These are phyloP conservation scores for Musca vetustissima DNA, from an alignment of 1,140 invertebrate species.

Conservation along the genomic window DNA sequence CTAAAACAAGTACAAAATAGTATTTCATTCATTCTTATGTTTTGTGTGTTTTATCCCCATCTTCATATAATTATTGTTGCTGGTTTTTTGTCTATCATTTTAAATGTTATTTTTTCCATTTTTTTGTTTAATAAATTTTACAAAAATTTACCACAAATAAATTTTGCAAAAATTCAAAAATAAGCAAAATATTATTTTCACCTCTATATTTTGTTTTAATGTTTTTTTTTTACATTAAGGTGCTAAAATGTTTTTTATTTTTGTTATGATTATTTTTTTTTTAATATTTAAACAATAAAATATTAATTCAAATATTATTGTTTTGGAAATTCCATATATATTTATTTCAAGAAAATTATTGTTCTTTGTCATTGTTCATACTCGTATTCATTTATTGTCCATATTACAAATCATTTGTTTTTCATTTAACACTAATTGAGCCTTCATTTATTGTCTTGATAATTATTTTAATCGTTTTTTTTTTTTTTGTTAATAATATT, in stretches of 20 bases:
- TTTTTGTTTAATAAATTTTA: slow-evolving; percentile 11
- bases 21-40: background rate
- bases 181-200: too few species aligned
- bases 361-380: background rate
- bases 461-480: background rate
- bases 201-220: background rate
- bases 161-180: too few species aligned
- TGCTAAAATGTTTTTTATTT: background rate
- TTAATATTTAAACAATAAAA: background rate
- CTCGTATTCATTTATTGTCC: background rate
- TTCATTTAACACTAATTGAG: background rate
- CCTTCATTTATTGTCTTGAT: background rate
- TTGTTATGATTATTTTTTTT: background rate
- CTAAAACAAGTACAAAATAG: slow-evolving; percentile 24
- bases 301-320: background rate
- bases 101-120: background rate
- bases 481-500: background rate
- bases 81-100: background rate
- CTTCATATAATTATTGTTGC: background rate
- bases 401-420: background rate
- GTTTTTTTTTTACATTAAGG: background rate
- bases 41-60: background rate
- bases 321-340: background rate
- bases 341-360: slow-evolving; percentile 7
- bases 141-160: background rate